phyloP scores from a whole-genome alignment of 1,140 invertebrate species.

The Zaprionus ornatus region DNA sequence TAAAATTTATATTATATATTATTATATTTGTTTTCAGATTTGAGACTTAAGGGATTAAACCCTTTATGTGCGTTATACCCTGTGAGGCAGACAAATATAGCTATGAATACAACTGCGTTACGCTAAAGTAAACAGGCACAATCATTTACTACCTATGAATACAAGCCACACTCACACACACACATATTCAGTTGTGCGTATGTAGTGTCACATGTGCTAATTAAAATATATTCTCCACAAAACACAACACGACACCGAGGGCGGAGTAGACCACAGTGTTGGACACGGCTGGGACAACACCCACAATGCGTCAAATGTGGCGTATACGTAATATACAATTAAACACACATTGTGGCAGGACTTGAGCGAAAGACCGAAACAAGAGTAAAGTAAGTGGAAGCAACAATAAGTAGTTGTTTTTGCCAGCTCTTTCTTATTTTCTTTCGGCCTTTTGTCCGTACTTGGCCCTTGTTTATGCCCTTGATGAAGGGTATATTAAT shows the following conservation, averaged over 20 bases:
- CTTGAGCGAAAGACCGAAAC: constrained; percentile 14
- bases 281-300: constrained; percentile 6
- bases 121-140: constrained; percentile 29
- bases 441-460: background rate
- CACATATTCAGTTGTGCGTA: constrained; percentile 15
- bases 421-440: background rate
- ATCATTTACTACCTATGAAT: constrained; percentile 22
- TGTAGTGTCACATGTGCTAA: constrained; percentile 58
- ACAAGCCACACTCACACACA: background rate
- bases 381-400: constrained; percentile 9
- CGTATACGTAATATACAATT: constrained; percentile 78
- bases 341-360: constrained; percentile 51
- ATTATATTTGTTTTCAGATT: background rate
- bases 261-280: background rate
- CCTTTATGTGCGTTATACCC: background rate
- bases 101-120: constrained; percentile 26
- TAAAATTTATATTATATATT: too few relatives aligned
- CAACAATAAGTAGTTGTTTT: background rate
- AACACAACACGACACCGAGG: constrained; percentile 10
- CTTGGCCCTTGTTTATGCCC: background rate
- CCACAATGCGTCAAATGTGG: constrained; percentile 73
- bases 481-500: background rate
- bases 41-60: background rate
- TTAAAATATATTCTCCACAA: constrained; percentile 67
- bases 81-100: background rate